A percentile compares a stretch with the other conserved stretches of the same genome.
These are phyloP conservation scores for Pangasianodon hypophthalmus DNA, from an alignment of 2,113 vertebrate genomes.

Conservation along the genomic window DNA sequence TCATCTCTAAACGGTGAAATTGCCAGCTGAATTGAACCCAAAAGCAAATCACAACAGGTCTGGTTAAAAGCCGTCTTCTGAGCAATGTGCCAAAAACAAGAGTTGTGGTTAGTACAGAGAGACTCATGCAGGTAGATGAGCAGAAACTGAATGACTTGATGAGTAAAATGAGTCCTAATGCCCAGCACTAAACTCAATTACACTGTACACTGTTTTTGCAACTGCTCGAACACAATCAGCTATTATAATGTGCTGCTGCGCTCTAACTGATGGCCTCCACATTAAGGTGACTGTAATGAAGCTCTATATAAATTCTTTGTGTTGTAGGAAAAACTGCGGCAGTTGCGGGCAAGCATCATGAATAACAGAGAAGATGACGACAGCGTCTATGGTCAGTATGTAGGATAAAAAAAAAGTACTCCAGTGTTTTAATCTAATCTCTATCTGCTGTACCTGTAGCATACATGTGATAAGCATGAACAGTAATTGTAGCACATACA, in stretches of 20 bases:
- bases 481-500: not conserved
- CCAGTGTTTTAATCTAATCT: not conserved
- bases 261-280: not conserved
- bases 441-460: not conserved
- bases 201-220: not conserved
- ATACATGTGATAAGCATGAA: not conserved
- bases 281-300: not conserved
- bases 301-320: not conserved
- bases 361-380: slow-evolving; percentile 59
- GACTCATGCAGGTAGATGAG: not conserved
- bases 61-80: not conserved
- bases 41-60: not conserved
- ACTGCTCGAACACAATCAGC: not conserved
- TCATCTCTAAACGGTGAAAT: not conserved
- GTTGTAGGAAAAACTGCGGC: slow-evolving; percentile 66
- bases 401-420: not conserved
- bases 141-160: not conserved
- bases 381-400: slow-evolving; percentile 67
- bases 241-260: not conserved
- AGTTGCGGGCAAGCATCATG: slow-evolving; percentile 58
- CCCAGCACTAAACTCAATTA: not conserved
- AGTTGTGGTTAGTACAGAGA: not conserved
- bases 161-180: not conserved
- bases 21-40: not conserved
- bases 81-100: not conserved